Conservation (phyloP, 2,797 vertebrate genomes). For the Gadopsis marmoratus region DNA sequence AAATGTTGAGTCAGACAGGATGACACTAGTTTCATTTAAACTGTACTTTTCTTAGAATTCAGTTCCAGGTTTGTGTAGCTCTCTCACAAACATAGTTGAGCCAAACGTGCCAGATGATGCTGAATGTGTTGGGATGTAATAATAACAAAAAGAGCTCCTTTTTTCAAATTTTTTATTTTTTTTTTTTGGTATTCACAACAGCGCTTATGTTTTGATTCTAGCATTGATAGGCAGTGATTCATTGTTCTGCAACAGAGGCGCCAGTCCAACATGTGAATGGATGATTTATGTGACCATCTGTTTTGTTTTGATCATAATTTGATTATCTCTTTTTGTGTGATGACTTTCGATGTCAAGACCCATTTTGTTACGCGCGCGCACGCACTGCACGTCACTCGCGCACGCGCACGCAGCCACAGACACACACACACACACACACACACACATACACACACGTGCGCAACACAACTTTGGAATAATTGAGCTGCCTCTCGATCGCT, state of each 20-base stretch:
- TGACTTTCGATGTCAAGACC: conserved; percentile 67
- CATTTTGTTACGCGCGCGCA: conserved; percentile 38
- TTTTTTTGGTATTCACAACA: conserved; percentile 60
- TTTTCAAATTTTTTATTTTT: no score
- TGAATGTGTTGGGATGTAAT: conserved; percentile 24
- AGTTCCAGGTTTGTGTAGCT: background rate
- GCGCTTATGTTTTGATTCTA: conserved; percentile 69
- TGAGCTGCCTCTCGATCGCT: conserved; percentile 55
- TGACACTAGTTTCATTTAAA: background rate
- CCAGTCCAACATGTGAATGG: conserved; percentile 76
- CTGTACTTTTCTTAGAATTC: background rate
- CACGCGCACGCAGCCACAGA: conserved; percentile 4
- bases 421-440: conserved; percentile 10
- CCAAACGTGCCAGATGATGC: conserved; percentile 11
- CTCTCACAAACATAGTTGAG: background rate
- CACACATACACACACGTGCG: conserved; percentile 10
- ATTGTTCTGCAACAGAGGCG: conserved; percentile 76
- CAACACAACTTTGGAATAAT: conserved; percentile 65
- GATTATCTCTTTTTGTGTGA: conserved; percentile 74
- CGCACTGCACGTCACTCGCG: background rate
- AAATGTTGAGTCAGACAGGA: no score
- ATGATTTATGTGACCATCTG: conserved; percentile 84
- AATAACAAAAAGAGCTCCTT: conserved; percentile 19
- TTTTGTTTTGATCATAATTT: conserved; percentile 80
- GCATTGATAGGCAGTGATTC: conserved; percentile 77